phyloP scores from a whole-genome alignment of 2,888 invertebrate species.

The Arenicola marina region DNA sequence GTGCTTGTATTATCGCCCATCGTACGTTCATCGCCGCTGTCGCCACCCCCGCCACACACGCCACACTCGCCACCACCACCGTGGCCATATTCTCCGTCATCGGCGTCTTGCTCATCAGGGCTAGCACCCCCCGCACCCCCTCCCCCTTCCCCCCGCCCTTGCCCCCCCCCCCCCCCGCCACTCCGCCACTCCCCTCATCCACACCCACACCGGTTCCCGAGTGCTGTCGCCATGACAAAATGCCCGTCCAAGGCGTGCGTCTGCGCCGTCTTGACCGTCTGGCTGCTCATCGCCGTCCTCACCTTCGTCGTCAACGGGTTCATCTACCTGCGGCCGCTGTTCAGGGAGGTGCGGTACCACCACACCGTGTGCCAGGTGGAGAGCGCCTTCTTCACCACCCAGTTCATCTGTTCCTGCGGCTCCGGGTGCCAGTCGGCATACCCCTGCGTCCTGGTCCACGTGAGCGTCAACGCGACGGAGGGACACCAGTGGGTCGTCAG shows the following conservation, averaged over 20 bases:
- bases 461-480: constrained; percentile 21
- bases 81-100: no score
- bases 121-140: no score
- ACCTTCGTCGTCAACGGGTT: constrained; percentile 18
- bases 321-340: constrained; percentile 24
- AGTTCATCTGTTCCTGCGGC: constrained; percentile 27
- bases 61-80: no score
- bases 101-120: no score
- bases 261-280: constrained; percentile 25
- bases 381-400: constrained; percentile 30
- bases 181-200: not conserved
- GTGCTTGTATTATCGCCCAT: no score
- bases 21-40: no score
- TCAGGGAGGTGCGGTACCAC: constrained; percentile 15
- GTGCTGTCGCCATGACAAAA: constrained; percentile 16
- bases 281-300: constrained; percentile 20
- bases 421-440: constrained; percentile 20
- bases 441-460: constrained; percentile 31
- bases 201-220: not conserved
- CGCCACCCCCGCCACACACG: no score
- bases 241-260: constrained; percentile 33
- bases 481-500: constrained; percentile 21
- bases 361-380: constrained; percentile 22
- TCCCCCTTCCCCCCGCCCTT: no score
- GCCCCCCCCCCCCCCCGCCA: not conserved